Conservation (phyloP, 2,888 invertebrate species). For the Philhelius pedissequus region DNA sequence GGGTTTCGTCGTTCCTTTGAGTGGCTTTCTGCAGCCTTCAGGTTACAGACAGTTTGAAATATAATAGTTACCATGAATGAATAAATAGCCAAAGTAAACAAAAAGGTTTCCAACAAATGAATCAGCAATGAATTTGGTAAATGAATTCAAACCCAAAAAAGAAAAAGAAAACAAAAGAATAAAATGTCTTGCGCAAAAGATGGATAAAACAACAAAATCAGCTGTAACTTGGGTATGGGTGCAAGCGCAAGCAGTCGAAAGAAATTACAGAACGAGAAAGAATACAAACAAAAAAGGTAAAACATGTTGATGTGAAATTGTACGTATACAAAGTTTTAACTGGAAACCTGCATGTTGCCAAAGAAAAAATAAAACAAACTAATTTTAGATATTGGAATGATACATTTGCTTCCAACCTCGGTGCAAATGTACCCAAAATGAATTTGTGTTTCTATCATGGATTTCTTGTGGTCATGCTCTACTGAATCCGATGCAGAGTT, state of each 20-base stretch:
- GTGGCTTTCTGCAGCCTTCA: no score
- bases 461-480: conserved; percentile 9
- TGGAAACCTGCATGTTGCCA: conserved; percentile 35
- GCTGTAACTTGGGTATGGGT: background rate
- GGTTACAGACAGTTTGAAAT: no score
- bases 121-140: background rate
- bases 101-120: background rate
- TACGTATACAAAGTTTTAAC: background rate
- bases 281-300: background rate
- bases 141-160: background rate
- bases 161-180: no score
- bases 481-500: background rate
- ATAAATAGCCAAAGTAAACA: background rate
- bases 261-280: background rate
- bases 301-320: background rate
- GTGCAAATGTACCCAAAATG: conserved; percentile 54
- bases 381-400: background rate
- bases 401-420: conserved; percentile 44
- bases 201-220: background rate
- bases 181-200: background rate
- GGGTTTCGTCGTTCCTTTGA: no score
- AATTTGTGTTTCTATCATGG: background rate
- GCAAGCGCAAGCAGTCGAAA: background rate
- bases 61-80: background rate
- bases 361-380: conserved; percentile 4